Percentiles rank a stretch among this genome's conserved stretches.
These are phyloP conservation scores for Aphelenchoides fujianensis DNA, from an alignment of 1,140 invertebrate species.

Conservation along the genomic window DNA sequence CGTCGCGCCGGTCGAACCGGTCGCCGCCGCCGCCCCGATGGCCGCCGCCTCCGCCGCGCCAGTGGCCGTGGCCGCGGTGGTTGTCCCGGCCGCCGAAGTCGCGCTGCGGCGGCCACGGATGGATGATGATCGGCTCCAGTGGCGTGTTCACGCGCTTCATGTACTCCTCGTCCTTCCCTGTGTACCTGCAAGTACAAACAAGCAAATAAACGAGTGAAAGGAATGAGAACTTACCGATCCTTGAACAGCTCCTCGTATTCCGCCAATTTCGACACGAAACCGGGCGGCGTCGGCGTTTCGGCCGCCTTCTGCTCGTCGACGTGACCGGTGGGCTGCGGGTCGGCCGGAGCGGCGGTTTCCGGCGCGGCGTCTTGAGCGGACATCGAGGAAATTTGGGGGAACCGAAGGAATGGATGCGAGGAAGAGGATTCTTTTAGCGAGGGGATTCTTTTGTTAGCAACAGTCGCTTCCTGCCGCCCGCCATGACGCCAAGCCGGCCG, in stretches of 20 bases:
- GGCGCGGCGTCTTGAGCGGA: too few species aligned
- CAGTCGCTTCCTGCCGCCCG: too few species aligned
- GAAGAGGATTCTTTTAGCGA: too few species aligned
- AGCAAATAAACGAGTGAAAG: neutral
- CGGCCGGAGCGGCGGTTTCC: too few species aligned
- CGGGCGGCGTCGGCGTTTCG: neutral
- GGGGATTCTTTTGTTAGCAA: too few species aligned
- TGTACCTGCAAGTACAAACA: conserved; percentile 21
- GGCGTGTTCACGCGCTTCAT: conserved; percentile 12
- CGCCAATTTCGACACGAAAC: conserved; percentile 11
- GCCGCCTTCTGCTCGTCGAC: neutral
- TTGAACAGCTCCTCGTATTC: conserved; percentile 23
- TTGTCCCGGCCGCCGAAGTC: conserved; percentile 1
- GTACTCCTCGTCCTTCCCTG: conserved; percentile 11
- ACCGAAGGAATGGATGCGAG: too few species aligned
- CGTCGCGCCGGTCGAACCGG: too few species aligned
- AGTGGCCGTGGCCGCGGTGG: neutral
- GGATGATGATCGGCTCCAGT: neutral
- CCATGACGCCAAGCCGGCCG: too few species aligned
- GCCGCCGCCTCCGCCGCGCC: conserved; percentile 9
- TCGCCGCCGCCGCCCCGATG: too few species aligned
- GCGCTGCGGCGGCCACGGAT: neutral
- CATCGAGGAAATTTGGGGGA: too few species aligned
- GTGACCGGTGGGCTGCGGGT: neutral
- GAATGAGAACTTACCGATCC: neutral